Conservation (phyloP, 2,797 vertebrate species). For the Philypnodon macrostomus region DNA sequence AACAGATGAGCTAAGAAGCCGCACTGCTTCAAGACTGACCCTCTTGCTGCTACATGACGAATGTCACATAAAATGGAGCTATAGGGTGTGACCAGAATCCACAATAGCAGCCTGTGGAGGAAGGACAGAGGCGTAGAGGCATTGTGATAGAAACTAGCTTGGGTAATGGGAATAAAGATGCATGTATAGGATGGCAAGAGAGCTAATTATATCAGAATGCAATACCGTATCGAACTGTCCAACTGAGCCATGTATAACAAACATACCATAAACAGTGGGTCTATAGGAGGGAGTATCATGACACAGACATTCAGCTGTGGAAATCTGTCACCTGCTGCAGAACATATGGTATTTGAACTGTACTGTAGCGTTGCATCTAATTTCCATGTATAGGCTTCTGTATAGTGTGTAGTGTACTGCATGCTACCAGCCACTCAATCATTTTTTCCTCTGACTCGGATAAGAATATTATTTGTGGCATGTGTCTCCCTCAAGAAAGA, state of each 20-base stretch:
- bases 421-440: conserved; percentile 25
- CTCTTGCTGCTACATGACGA: conserved; percentile 21
- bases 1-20: conserved; percentile 19
- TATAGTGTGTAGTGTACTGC: conserved; percentile 12
- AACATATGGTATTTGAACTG: conserved; percentile 38
- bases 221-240: conserved; percentile 27
- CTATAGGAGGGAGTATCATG: conserved; percentile 19
- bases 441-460: conserved; percentile 29
- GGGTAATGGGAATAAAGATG: conserved; percentile 17
- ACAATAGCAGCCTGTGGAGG: conserved; percentile 7
- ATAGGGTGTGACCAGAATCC: conserved; percentile 35
- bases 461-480: conserved; percentile 52
- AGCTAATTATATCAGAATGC: conserved; percentile 41
- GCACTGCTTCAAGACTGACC: conserved; percentile 32
- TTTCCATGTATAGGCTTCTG: no score
- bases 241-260: conserved; percentile 28
- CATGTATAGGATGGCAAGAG: conserved; percentile 17
- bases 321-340: conserved; percentile 28
- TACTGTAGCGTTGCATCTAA: conserved; percentile 26
- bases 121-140: conserved; percentile 15
- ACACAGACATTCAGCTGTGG: conserved; percentile 33
- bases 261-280: conserved; percentile 20
- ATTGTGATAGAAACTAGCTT: not conserved
- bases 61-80: conserved; percentile 46
- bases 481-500: conserved; percentile 41